phyloP scores from a whole-genome alignment of 1,140 invertebrate species.

The Drosophila mojavensis region DNA sequence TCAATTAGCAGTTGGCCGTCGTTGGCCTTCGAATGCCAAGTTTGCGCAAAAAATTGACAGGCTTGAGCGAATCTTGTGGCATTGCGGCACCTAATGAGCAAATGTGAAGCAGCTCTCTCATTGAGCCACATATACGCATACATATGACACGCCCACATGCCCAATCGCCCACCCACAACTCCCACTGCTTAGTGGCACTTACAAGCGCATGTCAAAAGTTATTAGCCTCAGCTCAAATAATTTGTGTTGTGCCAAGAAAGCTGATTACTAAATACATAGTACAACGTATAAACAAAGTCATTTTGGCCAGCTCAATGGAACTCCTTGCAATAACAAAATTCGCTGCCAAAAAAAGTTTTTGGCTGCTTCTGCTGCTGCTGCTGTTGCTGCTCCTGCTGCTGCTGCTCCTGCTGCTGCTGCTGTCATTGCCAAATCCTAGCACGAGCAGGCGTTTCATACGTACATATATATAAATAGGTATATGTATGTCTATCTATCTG shows the following conservation, averaged over 20 bases:
- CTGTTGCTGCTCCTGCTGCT: slow-evolving; percentile 25
- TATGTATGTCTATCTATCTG: neutral
- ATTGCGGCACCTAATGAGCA: slow-evolving; percentile 63
- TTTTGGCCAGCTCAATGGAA: slow-evolving; percentile 53
- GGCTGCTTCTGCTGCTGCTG: neutral
- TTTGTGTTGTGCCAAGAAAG: slow-evolving; percentile 60
- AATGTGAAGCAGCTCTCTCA: slow-evolving; percentile 31
- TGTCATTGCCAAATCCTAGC: slow-evolving; percentile 75
- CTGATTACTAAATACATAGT: slow-evolving; percentile 73
- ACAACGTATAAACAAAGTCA: slow-evolving; percentile 77
- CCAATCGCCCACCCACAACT: too few species aligned
- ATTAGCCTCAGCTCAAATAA: slow-evolving; percentile 72
- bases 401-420: slow-evolving; percentile 46
- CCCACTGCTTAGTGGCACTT: slow-evolving; percentile 55
- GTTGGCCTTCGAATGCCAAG: slow-evolving; percentile 51
- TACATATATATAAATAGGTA: neutral
- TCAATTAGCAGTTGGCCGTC: slow-evolving; percentile 69
- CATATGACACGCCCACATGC: slow-evolving; percentile 20
- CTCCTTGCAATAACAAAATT: slow-evolving; percentile 57
- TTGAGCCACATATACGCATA: neutral
- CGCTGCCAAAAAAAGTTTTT: slow-evolving; percentile 60
- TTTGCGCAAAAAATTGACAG: slow-evolving; percentile 73
- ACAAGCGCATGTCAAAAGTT: slow-evolving; percentile 77
- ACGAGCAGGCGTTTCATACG: slow-evolving; percentile 20
- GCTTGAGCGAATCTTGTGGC: slow-evolving; percentile 37